Evolutionary conservation across 2,113 vertebrate species (phyloP).

Genomic region (Mus spicilegus): DNA sequence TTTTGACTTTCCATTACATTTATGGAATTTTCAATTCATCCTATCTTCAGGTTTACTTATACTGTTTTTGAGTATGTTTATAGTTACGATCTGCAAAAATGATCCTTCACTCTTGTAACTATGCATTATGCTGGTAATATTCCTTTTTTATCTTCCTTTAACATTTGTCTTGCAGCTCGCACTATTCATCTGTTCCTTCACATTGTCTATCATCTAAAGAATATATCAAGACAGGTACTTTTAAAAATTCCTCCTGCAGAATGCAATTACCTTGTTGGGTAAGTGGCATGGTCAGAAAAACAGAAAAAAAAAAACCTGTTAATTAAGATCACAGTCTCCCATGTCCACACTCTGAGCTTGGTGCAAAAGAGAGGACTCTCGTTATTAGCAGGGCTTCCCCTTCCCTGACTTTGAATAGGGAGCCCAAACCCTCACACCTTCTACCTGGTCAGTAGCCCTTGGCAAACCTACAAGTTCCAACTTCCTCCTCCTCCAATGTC

Average conservation of each 20-base stretch:
- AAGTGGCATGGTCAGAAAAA: conserved; percentile 21
- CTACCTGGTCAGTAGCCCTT: too few relatives aligned
- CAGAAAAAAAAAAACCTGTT: too few relatives aligned
- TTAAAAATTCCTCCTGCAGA: conserved; percentile 39
- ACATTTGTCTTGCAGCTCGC: not conserved
- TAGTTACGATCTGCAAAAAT: not conserved
- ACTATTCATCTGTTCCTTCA: not conserved
- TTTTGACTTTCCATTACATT: not conserved
- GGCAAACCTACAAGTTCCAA: too few relatives aligned
- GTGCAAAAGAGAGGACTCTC: too few relatives aligned
- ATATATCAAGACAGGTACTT: conserved; percentile 64
- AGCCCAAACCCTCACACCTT: too few relatives aligned
- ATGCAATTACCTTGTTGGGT: conserved; percentile 51
- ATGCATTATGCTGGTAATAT: not conserved
- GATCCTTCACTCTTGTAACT: not conserved
- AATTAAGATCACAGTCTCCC: too few relatives aligned
- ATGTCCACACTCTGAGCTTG: too few relatives aligned
- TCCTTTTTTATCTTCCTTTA: not conserved
- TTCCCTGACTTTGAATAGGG: too few relatives aligned
- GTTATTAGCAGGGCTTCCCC: too few relatives aligned
- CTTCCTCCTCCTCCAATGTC: too few relatives aligned
- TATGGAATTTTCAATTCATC: not conserved
- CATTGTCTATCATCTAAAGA: conserved; percentile 38
- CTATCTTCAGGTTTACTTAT: not conserved
- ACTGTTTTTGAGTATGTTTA: not conserved